Evolutionary conservation across 2,113 vertebrate genomes (phyloP).

Genomic region (Nyctereutes procyonoides): DNA sequence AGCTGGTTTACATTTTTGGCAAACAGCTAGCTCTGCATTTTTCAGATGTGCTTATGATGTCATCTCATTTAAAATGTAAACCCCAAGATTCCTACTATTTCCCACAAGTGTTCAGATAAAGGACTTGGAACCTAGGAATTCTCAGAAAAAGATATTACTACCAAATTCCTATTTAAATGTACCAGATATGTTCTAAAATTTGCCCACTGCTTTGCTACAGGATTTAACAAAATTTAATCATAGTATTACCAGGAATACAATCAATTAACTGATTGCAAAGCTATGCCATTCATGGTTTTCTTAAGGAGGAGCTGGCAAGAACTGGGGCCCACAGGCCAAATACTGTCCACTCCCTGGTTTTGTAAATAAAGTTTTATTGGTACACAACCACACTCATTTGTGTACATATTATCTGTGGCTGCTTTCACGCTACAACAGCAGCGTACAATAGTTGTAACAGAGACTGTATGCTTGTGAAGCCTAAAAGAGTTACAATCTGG

Average conservation of each 20-base stretch:
- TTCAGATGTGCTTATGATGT: constrained; percentile 46
- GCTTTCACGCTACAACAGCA: not conserved
- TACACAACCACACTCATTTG: not conserved
- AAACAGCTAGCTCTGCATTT: constrained; percentile 43
- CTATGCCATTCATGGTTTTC: not conserved
- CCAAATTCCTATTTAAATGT: not conserved
- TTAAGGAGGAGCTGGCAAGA: not conserved
- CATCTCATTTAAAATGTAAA: not conserved
- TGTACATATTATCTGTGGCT: not conserved
- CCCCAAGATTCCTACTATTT: not conserved
- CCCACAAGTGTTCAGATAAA: constrained; percentile 3
- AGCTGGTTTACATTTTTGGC: constrained; percentile 13
- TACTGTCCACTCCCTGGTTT: not conserved
- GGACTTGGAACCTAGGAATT: not conserved
- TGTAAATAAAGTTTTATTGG: constrained; percentile 68
- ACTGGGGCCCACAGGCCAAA: constrained; percentile 11
- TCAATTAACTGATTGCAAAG: not conserved
- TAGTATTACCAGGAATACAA: not conserved
- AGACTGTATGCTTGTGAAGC: not conserved
- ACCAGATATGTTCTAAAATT: constrained; percentile 13
- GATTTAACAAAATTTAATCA: constrained; percentile 40
- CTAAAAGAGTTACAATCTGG: not conserved
- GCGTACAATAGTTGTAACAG: not conserved
- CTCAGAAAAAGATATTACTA: not conserved
- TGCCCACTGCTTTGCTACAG: not conserved